phyloP scores from a whole-genome alignment of 2,888 invertebrate genomes.

The Philopedon plagiatum region DNA sequence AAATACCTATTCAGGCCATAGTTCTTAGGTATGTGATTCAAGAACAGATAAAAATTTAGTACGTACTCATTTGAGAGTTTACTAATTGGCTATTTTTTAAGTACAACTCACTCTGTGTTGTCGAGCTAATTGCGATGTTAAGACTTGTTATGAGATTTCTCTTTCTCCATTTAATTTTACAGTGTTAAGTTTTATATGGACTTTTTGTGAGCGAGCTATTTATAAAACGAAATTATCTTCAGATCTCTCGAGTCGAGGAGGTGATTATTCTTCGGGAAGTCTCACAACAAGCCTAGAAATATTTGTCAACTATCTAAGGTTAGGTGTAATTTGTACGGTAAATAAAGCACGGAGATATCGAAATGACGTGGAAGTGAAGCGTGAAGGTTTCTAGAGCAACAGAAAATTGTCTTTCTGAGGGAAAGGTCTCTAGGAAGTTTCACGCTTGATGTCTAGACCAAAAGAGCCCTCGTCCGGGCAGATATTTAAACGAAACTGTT shows the following conservation, averaged over 20 bases:
- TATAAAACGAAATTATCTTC: not conserved
- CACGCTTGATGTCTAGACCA: not conserved
- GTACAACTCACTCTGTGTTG: constrained; percentile 32
- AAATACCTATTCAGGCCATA: not conserved
- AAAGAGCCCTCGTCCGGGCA: constrained; percentile 27
- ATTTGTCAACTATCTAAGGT: constrained; percentile 39
- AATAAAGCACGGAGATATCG: constrained; percentile 50
- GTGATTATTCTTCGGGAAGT: not conserved
- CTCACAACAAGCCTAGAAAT: constrained; percentile 20
- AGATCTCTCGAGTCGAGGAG: not conserved
- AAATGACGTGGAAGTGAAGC: not conserved
- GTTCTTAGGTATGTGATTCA: constrained; percentile 4
- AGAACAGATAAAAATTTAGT: not conserved
- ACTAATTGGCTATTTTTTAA: not conserved
- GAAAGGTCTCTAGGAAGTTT: constrained; percentile 4
- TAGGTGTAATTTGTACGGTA: constrained; percentile 44
- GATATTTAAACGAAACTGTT: constrained; percentile 42
- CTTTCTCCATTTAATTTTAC: not conserved
- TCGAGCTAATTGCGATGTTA: constrained; percentile 27
- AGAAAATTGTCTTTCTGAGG: not conserved
- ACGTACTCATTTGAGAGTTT: constrained; percentile 26
- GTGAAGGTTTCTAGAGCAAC: constrained; percentile 16
- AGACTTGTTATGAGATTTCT: constrained; percentile 2
- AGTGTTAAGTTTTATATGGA: no score
- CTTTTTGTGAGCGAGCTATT: no score